Percentiles rank a stretch among this genome's conserved stretches.
Evolutionary conservation across 2,888 invertebrate genomes (phyloP).

Genomic region (Schrankia costaestrigalis): DNA sequence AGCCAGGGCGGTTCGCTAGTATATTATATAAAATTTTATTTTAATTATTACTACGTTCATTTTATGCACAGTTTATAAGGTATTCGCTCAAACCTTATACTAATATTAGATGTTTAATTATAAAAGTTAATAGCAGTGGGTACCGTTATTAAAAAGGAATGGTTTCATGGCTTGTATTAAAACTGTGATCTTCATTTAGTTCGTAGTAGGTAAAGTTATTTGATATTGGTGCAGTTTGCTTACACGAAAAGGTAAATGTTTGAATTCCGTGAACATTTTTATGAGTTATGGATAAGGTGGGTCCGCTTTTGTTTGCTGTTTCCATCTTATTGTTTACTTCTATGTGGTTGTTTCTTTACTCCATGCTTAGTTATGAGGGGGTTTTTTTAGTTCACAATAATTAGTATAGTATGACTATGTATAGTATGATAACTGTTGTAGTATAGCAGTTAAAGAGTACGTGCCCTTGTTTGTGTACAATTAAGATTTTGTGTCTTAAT

Average conservation of each 20-base stretch:
- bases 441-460: no score
- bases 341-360: slow-evolving; percentile 1
- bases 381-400: no score
- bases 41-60: no score
- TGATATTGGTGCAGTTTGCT: slow-evolving; percentile 40
- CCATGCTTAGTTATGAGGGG: no score
- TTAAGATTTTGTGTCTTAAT: no score
- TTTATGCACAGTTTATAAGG: slow-evolving; percentile 28
- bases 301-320: slow-evolving; percentile 59
- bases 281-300: slow-evolving; percentile 75
- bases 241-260: slow-evolving; percentile 52
- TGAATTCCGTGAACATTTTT: slow-evolving; percentile 68
- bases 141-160: slow-evolving; percentile 21
- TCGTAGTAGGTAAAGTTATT: slow-evolving; percentile 5
- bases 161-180: slow-evolving; percentile 4
- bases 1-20: no score
- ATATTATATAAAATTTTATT: no score
- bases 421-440: no score
- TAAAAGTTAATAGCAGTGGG: slow-evolving; percentile 15
- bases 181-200: slow-evolving; percentile 4
- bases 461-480: no score
- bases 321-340: slow-evolving; percentile 51
- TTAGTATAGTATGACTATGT: no score
- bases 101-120: slow-evolving; percentile 29
- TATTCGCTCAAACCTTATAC: slow-evolving; percentile 20